A percentile compares a stretch with the other conserved stretches of the same genome.
These are phyloP conservation scores for Poecilus cupreus DNA, from an alignment of 2,888 invertebrate species.

Conservation along the genomic window DNA sequence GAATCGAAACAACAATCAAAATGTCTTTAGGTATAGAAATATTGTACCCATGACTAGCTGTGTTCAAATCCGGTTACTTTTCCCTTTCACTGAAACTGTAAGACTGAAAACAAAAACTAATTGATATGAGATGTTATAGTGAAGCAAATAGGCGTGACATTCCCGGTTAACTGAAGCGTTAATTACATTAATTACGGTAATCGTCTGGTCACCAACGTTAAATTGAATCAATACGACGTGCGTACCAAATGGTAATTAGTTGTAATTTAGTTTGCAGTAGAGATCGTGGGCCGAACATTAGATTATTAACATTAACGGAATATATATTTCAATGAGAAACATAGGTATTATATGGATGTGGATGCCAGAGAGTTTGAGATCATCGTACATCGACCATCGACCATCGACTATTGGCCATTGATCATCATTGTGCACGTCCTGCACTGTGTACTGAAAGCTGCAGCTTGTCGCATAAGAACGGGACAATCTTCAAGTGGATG, in stretches of 20 bases:
- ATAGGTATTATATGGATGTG: background rate
- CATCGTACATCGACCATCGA: too few species aligned
- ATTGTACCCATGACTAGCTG: background rate
- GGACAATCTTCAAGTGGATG: constrained; percentile 56
- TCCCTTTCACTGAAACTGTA: background rate
- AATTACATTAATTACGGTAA: constrained; percentile 48
- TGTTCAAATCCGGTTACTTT: background rate
- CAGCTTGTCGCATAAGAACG: constrained; percentile 50
- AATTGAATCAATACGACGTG: constrained; percentile 54
- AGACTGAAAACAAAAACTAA: background rate
- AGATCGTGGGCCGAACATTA: background rate
- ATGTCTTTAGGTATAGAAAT: constrained; percentile 19
- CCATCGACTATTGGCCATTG: too few species aligned
- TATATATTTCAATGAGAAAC: background rate
- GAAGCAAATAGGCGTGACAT: background rate
- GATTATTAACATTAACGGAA: constrained; percentile 1
- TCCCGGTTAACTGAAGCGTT: constrained; percentile 41
- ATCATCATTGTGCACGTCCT: background rate
- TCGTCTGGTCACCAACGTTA: constrained; percentile 54
- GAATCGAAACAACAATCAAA: constrained; percentile 47
- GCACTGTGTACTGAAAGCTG: constrained; percentile 25
- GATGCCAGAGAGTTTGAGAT: background rate
- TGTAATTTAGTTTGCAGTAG: constrained; percentile 45
- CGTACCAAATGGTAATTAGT: constrained; percentile 55
- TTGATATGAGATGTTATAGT: background rate